Base-by-base conservation (phyloP, 2,113 vertebrate genomes). In the Prochilodus magdalenae region DNA sequence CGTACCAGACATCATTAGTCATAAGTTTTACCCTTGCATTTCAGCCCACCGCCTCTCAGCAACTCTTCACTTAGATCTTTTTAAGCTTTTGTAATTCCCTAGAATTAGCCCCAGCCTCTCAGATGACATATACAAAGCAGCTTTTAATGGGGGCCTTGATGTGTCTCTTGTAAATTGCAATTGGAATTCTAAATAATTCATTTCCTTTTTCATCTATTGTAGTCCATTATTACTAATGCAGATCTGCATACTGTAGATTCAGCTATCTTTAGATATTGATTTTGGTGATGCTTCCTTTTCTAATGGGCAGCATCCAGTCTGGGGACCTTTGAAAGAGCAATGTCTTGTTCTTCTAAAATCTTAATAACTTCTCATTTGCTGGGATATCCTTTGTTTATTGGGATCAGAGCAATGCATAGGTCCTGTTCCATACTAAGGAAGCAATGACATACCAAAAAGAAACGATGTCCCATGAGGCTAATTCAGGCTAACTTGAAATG, bases 161-260 rank as follows among this genome's bases (percentile, higher is more conserved):
- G 59, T 63, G 62, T 73, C 22, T 53, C 57, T 33, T 80, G 49
- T 63, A 76, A 55, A 14, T 10, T 55, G 27, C 7, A 7, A 26
- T 12, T 18, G 4, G 7, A n/a, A 65, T 63, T 60, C 70, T 82
- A 79, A 85, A 82, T 79, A 79, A 79, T 79, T 85, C 0, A 82
- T 63, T 82, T 63, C 62, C 80, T 55, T 53, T 67, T 66, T 77
- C 36, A 47, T 18, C 24, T 69, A 51, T 63, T 60, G 49, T 33
- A 73, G 62, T 75, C 84, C 84, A 82, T 82, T 78, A 85, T 70
- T 67, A 57, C 83, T 85, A 69, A 85, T 69, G 74, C 29, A n/a
- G 44, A 67, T 74, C 40, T 75, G 14, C 36, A 71, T 26, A 36
- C 30, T 59, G n/a, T 36, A 47, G 72, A 24, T 49, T 47, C 33